These are phyloP conservation scores for Drosophila lowei DNA, from an alignment of 1,140 invertebrate species.

Conservation along the genomic window DNA sequence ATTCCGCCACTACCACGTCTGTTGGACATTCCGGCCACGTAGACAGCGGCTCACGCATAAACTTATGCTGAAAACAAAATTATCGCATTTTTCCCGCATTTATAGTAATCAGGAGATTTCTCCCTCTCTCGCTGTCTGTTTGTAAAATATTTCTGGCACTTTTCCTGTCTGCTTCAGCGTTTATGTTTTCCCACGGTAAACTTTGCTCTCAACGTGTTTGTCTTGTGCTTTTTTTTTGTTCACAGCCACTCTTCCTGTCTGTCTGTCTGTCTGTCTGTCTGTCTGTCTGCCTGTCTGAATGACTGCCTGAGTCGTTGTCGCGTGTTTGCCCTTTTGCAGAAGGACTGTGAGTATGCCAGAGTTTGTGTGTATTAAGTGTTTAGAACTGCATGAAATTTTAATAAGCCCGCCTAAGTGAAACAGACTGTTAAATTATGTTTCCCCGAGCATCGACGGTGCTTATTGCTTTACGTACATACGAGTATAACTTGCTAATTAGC, in stretches of 20 bases:
- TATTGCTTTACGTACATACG: slow-evolving; percentile 12
- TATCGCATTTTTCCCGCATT: slow-evolving; percentile 62
- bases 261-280: neutral
- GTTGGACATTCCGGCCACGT: slow-evolving; percentile 54
- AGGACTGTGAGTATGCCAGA: neutral
- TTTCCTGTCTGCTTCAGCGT: slow-evolving; percentile 31
- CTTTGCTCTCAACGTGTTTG: slow-evolving; percentile 49
- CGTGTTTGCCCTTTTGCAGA: slow-evolving; percentile 22
- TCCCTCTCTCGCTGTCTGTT: slow-evolving; percentile 2
- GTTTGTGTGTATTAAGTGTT: slow-evolving; percentile 44
- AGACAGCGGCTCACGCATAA: slow-evolving; percentile 34
- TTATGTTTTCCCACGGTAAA: slow-evolving; percentile 41
- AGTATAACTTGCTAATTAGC: slow-evolving; percentile 52
- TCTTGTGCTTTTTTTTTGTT: slow-evolving; percentile 43
- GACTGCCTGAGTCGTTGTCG: slow-evolving; percentile 29
- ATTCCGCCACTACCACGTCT: slow-evolving; percentile 1
- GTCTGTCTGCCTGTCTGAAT: no score
- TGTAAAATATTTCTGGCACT: slow-evolving; percentile 53
- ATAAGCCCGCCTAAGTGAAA: slow-evolving; percentile 64
- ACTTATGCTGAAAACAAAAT: slow-evolving; percentile 66
- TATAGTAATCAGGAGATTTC: slow-evolving; percentile 56
- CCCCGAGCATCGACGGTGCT: slow-evolving; percentile 18
- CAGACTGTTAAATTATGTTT: slow-evolving; percentile 58
- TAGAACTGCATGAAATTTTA: slow-evolving; percentile 70
- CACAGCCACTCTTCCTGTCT: slow-evolving; percentile 1